Evolutionary conservation across 2,113 vertebrate genomes (phyloP), one percentile per base, ranked within the genome.

Genomic region (Phyllostomus hastatus): DNA sequence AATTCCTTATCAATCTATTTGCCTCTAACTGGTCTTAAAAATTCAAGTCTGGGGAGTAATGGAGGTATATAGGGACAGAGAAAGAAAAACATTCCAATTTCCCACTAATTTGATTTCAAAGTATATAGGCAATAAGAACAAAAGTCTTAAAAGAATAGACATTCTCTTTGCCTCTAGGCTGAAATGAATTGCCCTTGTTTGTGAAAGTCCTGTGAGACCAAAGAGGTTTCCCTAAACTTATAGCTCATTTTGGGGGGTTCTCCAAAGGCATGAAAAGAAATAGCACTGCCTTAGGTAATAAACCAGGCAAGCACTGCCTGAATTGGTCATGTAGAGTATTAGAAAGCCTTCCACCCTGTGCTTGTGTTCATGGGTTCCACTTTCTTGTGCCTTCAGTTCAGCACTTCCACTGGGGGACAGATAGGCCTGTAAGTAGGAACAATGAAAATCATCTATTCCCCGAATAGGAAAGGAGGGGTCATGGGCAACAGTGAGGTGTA

Each of bases 21-120:
- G 64, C 43, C 70, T 94, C 35, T 93, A n/a, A 67, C 12, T 96
- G 31, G 8, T 96, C 46, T 91, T 69, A 95, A 82, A 95, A 95
- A 80, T 75, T 43, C 5, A 19, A 22, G 12, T 15, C 26, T 1
- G 4, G 15, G 9, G 10, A 12, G 17, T 48, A 66, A 81, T 26
- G 10, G 16, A 96, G 48, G 31, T 72, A 1, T 9, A 43, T 82
- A 90, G 46, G 57, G 70, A 87, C 43, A 95, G 24, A 89, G 43
- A 70, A 33, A 90, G 22, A 59, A 95, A 90, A 95, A 64, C 24
- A 88, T 20, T 94, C 57, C 84, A 54, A 81, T 88, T 89, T 95
- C 59, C 54, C 31, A 95, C 38, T 70, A 43, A 80, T 66, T 87
- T 91, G 75, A 87, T 85, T 97, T 92, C 66, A 90, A 95, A 90